Evolutionary conservation across 2,113 vertebrate species (phyloP).

Genomic region (Tychaedon coryphoeus): DNA sequence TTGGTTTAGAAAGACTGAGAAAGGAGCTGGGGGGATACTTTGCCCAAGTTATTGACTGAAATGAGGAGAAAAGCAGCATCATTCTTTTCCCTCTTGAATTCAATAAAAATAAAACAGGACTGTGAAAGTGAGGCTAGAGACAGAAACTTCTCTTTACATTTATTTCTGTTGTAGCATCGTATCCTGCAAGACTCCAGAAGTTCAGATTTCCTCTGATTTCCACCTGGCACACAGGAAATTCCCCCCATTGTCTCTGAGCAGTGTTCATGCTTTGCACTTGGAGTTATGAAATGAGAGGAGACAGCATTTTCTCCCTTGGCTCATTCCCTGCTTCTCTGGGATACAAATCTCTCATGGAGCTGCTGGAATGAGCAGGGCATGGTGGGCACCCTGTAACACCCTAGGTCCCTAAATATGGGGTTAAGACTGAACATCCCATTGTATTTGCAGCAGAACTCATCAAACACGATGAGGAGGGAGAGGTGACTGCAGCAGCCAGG

Average conservation of each 20-base stretch:
- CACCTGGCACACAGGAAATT: background rate
- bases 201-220: background rate
- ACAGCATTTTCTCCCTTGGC: background rate
- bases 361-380: background rate
- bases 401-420: rapidly evolving
- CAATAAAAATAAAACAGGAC: background rate
- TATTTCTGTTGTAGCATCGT: background rate
- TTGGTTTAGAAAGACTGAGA: background rate
- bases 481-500: background rate
- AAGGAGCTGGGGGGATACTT: background rate
- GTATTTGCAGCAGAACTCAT: background rate
- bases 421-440: rapidly evolving
- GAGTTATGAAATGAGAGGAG: background rate
- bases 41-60: background rate
- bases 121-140: rapidly evolving
- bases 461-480: background rate
- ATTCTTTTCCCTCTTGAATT: background rate
- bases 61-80: background rate
- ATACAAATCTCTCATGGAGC: background rate
- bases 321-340: background rate
- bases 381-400: rapidly evolving
- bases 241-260: background rate
- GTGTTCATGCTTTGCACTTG: background rate
- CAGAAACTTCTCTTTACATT: background rate
- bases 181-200: background rate